Evolutionary conservation across 2,888 invertebrate species (phyloP), one percentile per base, ranked within the genome.

Genomic region (Heliconius cydno): DNA sequence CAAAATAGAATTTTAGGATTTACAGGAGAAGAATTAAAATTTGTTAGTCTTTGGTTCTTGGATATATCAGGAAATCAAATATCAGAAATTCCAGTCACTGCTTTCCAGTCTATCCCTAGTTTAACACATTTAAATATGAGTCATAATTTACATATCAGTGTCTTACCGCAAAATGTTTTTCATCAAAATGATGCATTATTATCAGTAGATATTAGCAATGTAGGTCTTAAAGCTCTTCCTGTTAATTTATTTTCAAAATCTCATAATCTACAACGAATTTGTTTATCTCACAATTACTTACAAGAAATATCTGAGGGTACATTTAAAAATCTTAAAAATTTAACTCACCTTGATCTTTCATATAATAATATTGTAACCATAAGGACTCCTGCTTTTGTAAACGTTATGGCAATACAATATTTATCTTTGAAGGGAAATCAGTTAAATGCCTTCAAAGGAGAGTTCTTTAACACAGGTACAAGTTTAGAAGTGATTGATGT

Each of bases 391-490:
- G 96, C 98, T 1, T 98, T 98, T 89, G 96, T 97, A 0, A 97
- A 97, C 84, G 96, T 98, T 1, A 96, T 97, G 94, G 96, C 97
- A 80, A 95, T 98, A 66, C 96, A 96, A 88, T 95, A 96, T 77
- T 91, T 98, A 77, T 96, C 96, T 83, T 89, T 98, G 10, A 96
- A 96, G 85, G 97, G 97, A 2, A 98, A 98, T 90, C 97, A 97
- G 86, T 89, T 98, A 83, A 97, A 96, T 63, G 97, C 97, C 0
- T 98, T 98, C 90, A 97, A 97, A 91, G 98, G 98, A 3, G 98
- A 98, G 92, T 97, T 97, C 88, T 98, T 98, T 88, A 97, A 98
- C 84, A 98, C 97, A 0, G 97, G 97, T 67, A 97, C 97, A 0
- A 97, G 97, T 81, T 93, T 98, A 70, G 97, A 98, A 92, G 95